Evolutionary conservation across 2,888 invertebrate genomes (phyloP), one percentile per base, ranked within the genome.

Genomic region (Morinoia aosen): DNA sequence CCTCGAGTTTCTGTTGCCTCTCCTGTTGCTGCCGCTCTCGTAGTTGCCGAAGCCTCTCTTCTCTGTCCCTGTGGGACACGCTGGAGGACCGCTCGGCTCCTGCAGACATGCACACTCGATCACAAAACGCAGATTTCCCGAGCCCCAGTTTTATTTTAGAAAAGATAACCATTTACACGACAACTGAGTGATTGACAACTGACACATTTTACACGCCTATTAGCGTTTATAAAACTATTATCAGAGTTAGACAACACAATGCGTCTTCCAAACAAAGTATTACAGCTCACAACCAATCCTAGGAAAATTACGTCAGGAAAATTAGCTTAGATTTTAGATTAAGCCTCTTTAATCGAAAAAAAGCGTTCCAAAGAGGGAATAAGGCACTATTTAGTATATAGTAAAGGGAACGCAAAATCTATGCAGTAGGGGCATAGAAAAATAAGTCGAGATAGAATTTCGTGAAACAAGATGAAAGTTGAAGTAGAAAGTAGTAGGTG

Each of bases 21-120:
- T 99, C 99, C 97, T 98, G 98, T 98, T 99, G 98, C 97, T 99
- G 99, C 97, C 98, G 98, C 97, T 99, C 99, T 97, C 98, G 98
- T 97, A 99, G 97, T 91, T 97, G 95, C 61, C 97, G 97, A 48
- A 97, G 97, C 95, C 97, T 97, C 96, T 97, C 97, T 96, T 97
- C 97, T 91, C 97, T 97, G 96, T 97, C 97, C 96, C 97, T 97
- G 95, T 97, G 95, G 95, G 96, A 96, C 95, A 96, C 96, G 95
- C 96, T 96, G 96, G 96, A 96, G 95, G 95, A 95, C 91, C 95
- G 94, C 93, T 95, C 95, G 61, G 94, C 58, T 39, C 58, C 58
- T 56, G 61, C 57, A 33, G 91, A 56, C 40, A 88, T 16, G 58
- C 95, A 48, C 14, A 90, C 90, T 90, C 88, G 19, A 19, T 61